These are phyloP conservation scores for Ctenomys sociabilis DNA, from an alignment of 2,113 vertebrate species.

Conservation along the genomic window DNA sequence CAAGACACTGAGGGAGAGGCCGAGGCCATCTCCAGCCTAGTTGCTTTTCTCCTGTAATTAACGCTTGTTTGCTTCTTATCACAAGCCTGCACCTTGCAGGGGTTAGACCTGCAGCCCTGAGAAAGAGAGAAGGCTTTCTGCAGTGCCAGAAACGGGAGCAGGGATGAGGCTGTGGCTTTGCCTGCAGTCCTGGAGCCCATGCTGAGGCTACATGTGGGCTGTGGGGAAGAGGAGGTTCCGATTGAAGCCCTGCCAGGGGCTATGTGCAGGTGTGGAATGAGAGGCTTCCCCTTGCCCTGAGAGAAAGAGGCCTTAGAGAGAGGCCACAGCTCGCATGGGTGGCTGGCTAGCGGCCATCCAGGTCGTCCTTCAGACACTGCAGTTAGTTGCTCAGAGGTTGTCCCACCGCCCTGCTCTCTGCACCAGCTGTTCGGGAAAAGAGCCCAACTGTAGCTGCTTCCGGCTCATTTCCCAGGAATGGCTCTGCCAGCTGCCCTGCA, in stretches of 20 bases:
- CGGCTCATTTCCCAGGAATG: slow-evolving; percentile 52
- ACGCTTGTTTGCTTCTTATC: slow-evolving; percentile 18
- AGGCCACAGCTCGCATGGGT: neutral
- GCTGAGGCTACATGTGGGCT: too few species aligned
- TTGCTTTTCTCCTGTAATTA: slow-evolving; percentile 25
- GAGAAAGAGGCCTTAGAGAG: slow-evolving; percentile 26
- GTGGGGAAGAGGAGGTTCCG: neutral
- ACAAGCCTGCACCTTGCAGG: neutral
- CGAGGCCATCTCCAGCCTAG: neutral
- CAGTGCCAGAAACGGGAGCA: neutral
- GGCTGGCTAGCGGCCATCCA: slow-evolving; percentile 38
- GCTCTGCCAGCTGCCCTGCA: slow-evolving; percentile 24
- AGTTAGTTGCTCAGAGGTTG: slow-evolving; percentile 54
- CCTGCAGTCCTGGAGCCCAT: neutral
- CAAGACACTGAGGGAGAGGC: too few species aligned
- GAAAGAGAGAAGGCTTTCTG: neutral
- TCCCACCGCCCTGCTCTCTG: slow-evolving; percentile 26
- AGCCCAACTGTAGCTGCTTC: slow-evolving; percentile 34
- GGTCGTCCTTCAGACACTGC: slow-evolving; percentile 39
- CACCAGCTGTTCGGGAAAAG: slow-evolving; percentile 62
- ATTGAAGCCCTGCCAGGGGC: neutral
- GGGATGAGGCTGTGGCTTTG: neutral
- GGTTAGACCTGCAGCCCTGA: slow-evolving; percentile 20
- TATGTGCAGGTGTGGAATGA: neutral
- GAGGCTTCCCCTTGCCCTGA: neutral